phyloP scores from a whole-genome alignment of 2,888 invertebrate genomes.

The Copidosoma aretas region DNA sequence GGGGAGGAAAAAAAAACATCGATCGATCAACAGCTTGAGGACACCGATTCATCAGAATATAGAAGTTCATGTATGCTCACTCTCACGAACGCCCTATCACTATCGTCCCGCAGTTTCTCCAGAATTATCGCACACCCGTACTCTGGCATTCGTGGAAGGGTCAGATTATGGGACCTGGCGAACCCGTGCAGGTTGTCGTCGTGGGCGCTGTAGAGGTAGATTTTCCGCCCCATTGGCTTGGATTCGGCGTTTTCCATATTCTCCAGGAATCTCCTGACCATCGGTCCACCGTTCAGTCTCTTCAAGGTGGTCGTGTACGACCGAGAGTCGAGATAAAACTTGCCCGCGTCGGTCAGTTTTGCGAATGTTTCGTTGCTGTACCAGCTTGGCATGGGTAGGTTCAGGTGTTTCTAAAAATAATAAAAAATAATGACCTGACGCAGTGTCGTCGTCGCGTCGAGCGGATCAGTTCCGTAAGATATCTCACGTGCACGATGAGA shows the following conservation, averaged over 20 bases:
- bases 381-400: slow-evolving; percentile 21
- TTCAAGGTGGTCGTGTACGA: slow-evolving; percentile 14
- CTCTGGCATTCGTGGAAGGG: slow-evolving; percentile 4
- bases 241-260: slow-evolving; percentile 15
- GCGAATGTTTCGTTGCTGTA: slow-evolving; percentile 15
- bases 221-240: slow-evolving; percentile 10
- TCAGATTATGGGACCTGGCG: slow-evolving; percentile 5
- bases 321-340: slow-evolving; percentile 16
- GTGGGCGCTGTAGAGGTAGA: slow-evolving; percentile 27
- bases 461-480: not conserved
- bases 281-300: slow-evolving; percentile 24
- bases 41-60: too few species aligned
- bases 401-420: slow-evolving; percentile 22
- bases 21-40: not conserved
- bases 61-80: slow-evolving; percentile 7
- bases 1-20: too few species aligned
- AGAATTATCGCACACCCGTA: slow-evolving; percentile 25
- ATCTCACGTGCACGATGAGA: slow-evolving; percentile 13
- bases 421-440: not conserved
- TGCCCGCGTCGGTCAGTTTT: slow-evolving; percentile 1
- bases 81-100: slow-evolving; percentile 17
- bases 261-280: slow-evolving; percentile 17
- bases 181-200: slow-evolving; percentile 28
- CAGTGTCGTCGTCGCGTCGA: not conserved
- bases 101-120: slow-evolving; percentile 24